phyloP scores from a whole-genome alignment of 2,113 vertebrate species.

The Chiloscyllium plagiosum region DNA sequence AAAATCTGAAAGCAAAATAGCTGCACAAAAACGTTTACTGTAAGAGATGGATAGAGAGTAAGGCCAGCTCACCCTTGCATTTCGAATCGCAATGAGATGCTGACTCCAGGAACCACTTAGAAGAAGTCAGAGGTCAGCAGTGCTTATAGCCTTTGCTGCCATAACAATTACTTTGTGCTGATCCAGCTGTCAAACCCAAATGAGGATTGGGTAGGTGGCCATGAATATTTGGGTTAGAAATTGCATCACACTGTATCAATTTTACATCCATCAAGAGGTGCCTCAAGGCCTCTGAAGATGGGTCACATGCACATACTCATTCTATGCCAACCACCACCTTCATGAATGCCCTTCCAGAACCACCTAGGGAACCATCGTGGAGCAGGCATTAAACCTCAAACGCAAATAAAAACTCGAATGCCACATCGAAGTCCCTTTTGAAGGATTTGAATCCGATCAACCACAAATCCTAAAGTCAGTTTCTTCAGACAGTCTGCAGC shows the following conservation, averaged over 20 bases:
- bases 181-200: background rate
- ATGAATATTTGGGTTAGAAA: background rate
- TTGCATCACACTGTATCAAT: too few relatives aligned
- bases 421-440: background rate
- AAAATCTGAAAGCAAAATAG: background rate
- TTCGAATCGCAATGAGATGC: background rate
- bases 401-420: background rate
- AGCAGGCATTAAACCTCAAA: too few relatives aligned
- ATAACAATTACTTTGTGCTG: background rate
- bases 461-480: background rate
- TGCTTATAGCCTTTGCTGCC: background rate
- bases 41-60: background rate
- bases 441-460: background rate
- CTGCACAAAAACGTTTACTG: background rate
- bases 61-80: background rate
- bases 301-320: background rate
- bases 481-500: background rate
- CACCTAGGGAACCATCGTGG: background rate
- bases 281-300: background rate
- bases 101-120: background rate
- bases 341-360: background rate
- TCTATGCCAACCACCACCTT: background rate
- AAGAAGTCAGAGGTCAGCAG: background rate
- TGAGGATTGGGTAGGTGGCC: background rate
- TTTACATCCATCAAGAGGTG: background rate